Evolutionary conservation across 2,797 vertebrate genomes (phyloP), one percentile per base, ranked within the genome.

Genomic region (Euthynnus affinis): DNA sequence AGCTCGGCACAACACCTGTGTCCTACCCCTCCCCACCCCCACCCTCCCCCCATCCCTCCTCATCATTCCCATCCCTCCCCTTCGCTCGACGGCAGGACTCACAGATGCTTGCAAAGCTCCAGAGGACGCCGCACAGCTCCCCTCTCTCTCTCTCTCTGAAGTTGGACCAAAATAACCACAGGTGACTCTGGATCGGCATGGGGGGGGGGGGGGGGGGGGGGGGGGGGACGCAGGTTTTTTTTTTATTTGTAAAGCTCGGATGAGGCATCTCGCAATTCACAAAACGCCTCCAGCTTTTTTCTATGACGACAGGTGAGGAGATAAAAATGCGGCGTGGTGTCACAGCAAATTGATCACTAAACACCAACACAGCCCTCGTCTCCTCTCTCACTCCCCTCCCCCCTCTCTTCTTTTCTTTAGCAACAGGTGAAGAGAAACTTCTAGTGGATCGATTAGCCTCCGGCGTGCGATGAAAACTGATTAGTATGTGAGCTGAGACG

Each of bases 151-250:
- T n/a, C n/a, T 68, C 87, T 91, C 87, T 91, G 88, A 91, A 90
- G 88, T 91, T 71, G 1, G 74, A 90, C 85, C 88, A 87, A 89
- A 91, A 88, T 84, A 91, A 91, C 80, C 85, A 88, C 87, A 87
- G 91, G 85, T 92, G 88, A 89, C 82, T 85, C 52, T 18, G 82
- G 80, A 73, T 69, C 53, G 10, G 52, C 9, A 2, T 57, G 72
- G 32, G 51, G 52, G 4, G 29, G 10, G n/a, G n/a, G n/a, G n/a
- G n/a, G 55, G 4, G 49, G 72, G 32, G 46, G 52, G 5, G 29
- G 6, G 12, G n/a, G 29, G 23, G 17, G 0, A 25, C 10, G 57
- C 46, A 17, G 76, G 75, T 75, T 80, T 84, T 80, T 84, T 78
- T 78, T n/a, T n/a, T n/a, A n/a, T n/a, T n/a, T n/a, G n/a, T 51